Evolutionary conservation across 2,113 vertebrate genomes (phyloP).

Genomic region (Lophotis ruficrista): DNA sequence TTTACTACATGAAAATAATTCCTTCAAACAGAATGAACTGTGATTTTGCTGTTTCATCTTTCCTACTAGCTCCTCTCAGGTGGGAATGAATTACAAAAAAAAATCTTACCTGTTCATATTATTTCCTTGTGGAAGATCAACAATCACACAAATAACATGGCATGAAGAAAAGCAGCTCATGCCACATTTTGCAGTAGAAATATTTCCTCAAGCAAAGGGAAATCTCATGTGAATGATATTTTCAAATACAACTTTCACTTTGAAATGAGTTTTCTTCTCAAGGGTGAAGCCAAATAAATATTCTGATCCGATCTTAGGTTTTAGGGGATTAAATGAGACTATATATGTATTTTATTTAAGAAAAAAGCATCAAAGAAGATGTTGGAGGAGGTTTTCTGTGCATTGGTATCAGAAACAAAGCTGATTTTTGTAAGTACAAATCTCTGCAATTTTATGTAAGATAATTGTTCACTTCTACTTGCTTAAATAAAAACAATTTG

Average conservation of each 20-base stretch:
- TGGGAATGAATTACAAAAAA: not conserved
- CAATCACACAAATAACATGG: not conserved
- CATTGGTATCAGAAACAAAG: not conserved
- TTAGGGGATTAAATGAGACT: not conserved
- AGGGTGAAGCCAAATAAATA: not conserved
- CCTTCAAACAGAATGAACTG: not conserved
- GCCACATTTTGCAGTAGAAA: not conserved
- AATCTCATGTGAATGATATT: not conserved
- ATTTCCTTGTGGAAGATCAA: not conserved
- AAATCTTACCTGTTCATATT: not conserved
- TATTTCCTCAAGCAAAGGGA: not conserved
- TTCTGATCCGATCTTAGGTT: not conserved
- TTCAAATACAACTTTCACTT: not conserved
- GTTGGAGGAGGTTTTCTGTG: not conserved
- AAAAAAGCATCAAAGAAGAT: not conserved
- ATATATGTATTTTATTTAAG: not conserved
- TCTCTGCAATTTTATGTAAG: slow-evolving; percentile 38
- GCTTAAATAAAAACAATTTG: not conserved
- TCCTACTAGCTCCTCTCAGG: not conserved
- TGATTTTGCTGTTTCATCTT: not conserved
- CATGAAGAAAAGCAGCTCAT: not conserved
- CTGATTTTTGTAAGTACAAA: slow-evolving; percentile 9
- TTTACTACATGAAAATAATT: not conserved
- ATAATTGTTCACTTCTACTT: not conserved
- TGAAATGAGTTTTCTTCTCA: not conserved